Evolutionary conservation across 2,113 vertebrate genomes (phyloP), one percentile per base, ranked within the genome.

Genomic region (Dromas ardeola): DNA sequence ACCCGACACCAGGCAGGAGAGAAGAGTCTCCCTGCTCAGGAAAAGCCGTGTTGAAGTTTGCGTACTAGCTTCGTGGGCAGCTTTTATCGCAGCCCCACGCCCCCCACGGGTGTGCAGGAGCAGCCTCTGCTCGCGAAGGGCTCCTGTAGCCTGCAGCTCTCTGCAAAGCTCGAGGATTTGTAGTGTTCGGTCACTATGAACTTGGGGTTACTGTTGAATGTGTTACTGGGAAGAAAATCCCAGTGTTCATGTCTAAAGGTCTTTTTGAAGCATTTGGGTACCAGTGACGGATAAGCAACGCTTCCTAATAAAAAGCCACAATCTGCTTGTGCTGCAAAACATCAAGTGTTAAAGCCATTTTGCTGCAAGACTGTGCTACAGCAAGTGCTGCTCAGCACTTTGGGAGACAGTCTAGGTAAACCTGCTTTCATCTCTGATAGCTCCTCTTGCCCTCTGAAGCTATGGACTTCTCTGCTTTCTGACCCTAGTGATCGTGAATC

Each of bases 1-100:
- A 61, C 52, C 19, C 0, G 4, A 49, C 36, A 58, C 12, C 50
- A 47, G 32, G 52, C 9, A 34, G 65, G 50, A 72, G 36, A 53
- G 67, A 59, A 66, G 42, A 58, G 43, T 18, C 36, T 58, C 50
- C 56, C 25, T 5, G 6, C 56, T 71, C 0, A 0, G 25, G 30
- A 78, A 72, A 10, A 20, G 13, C 12, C 1, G 0, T 0, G 0
- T 17, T 59, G 10, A 73, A 25, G 15, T 58, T 72, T 52, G 13
- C 43, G 72, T 29, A 6, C 19, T 11, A 19, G 67, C 40, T 69
- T 55, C 1, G 1, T 15, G 12, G 52, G 61, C 38, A 86, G 90
- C 53, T 69, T 81, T 69, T 69, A 53, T 29, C 49, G 32, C 47
- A 36, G 61, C 12, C 40, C 52, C 6, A 19, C 14, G 36, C 36